A percentile compares a stretch with the other conserved stretches of the same genome.
phyloP scores from a whole-genome alignment of 2,113 vertebrate species.

The Dolichallabes microphthalmus region DNA sequence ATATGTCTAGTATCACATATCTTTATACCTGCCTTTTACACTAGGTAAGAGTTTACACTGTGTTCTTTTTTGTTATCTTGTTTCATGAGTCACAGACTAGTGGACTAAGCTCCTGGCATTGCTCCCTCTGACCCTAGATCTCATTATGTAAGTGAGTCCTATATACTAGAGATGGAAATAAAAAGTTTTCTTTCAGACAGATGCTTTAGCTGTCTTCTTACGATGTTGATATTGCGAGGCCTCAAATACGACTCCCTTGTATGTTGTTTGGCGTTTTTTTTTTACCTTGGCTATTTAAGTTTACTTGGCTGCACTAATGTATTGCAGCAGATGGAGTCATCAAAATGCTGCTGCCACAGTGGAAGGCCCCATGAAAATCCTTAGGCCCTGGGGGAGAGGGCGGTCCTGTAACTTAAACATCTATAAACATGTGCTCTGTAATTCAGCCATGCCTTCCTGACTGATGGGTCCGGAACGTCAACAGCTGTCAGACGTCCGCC shows the following conservation, averaged over 20 bases:
- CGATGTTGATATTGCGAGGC: slow-evolving; percentile 32
- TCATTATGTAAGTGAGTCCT: not conserved
- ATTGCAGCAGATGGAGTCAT: slow-evolving; percentile 52
- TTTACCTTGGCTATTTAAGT: slow-evolving; percentile 34
- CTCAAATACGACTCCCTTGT: slow-evolving; percentile 43
- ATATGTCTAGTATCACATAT: not conserved
- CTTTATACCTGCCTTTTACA: not conserved
- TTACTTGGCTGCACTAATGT: slow-evolving; percentile 39
- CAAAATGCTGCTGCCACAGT: slow-evolving; percentile 44
- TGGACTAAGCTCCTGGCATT: slow-evolving; percentile 16
- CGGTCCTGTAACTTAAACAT: slow-evolving; percentile 50
- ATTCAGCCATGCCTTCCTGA: slow-evolving; percentile 55
- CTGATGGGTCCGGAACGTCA: slow-evolving; percentile 60
- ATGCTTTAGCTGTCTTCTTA: slow-evolving; percentile 39
- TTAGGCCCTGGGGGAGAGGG: slow-evolving; percentile 26
- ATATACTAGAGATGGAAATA: slow-evolving; percentile 5
- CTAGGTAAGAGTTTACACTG: not conserved
- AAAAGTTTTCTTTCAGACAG: slow-evolving; percentile 34
- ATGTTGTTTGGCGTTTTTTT: slow-evolving; percentile 47
- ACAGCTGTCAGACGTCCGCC: slow-evolving; percentile 52
- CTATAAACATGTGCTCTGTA: slow-evolving; percentile 42
- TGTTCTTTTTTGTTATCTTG: not conserved
- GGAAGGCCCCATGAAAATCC: slow-evolving; percentile 38
- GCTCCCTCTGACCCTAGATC: slow-evolving; percentile 17
- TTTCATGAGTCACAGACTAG: slow-evolving; percentile 3